phyloP scores from a whole-genome alignment of 2,113 vertebrate genomes.

The Hylia prasina region DNA sequence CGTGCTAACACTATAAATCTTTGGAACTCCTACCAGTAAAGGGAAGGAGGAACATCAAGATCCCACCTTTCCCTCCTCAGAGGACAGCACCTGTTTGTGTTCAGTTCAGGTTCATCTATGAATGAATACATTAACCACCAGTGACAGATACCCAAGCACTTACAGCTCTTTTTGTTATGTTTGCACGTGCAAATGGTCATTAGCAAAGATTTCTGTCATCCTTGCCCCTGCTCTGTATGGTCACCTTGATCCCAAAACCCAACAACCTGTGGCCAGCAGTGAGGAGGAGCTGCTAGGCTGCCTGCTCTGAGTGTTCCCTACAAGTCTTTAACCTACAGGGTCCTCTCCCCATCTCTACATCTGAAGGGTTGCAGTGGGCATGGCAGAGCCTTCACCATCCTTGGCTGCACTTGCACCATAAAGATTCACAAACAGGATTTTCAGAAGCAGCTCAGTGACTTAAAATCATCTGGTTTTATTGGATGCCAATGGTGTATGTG shows the following conservation, averaged over 20 bases:
- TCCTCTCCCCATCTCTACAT: not conserved
- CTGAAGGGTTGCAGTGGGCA: not conserved
- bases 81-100: not conserved
- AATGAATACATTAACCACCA: not conserved
- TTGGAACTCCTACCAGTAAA: not conserved
- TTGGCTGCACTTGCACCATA: not conserved
- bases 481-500: not conserved
- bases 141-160: not conserved
- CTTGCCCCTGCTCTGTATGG: not conserved
- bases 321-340: not conserved
- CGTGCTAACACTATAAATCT: not conserved
- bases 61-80: not conserved
- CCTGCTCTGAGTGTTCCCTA: not conserved
- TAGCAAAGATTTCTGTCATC: not conserved
- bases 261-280: not conserved
- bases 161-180: not conserved
- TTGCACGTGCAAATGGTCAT: fast-evolving
- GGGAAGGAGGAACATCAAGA: not conserved
- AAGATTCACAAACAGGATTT: not conserved
- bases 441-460: not conserved
- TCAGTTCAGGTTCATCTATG: not conserved
- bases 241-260: not conserved
- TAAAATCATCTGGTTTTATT: not conserved
- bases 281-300: not conserved
- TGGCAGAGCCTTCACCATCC: not conserved